Conservation (phyloP, 2,113 vertebrate genomes). For the Cariama cristata region DNA sequence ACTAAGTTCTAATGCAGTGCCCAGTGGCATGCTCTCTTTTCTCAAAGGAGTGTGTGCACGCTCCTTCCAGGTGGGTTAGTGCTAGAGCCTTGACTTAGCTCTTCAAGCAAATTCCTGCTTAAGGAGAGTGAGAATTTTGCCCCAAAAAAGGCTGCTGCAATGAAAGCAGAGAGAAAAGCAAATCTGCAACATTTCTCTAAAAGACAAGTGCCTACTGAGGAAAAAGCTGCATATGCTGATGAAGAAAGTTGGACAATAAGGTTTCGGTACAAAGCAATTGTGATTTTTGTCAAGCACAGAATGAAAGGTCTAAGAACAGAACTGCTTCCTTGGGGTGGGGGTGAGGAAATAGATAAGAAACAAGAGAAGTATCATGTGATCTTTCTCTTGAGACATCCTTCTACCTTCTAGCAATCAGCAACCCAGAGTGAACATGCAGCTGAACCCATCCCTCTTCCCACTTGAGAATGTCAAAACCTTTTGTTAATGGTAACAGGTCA, state of each 20-base stretch:
- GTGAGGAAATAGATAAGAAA: not conserved
- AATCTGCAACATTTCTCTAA: not conserved
- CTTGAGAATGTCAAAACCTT: not conserved
- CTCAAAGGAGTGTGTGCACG: not conserved
- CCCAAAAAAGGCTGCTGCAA: not conserved
- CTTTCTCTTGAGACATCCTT: not conserved
- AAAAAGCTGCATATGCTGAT: not conserved
- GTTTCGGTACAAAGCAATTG: not conserved
- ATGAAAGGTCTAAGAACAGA: not conserved
- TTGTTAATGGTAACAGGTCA: slow-evolving; percentile 32
- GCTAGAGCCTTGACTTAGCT: not conserved
- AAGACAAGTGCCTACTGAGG: not conserved
- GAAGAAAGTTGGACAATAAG: not conserved
- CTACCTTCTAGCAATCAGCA: not conserved
- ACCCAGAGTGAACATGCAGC: not conserved
- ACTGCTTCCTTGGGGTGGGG: not conserved
- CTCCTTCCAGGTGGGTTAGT: not conserved
- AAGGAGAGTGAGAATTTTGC: not conserved
- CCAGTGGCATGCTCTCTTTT: not conserved
- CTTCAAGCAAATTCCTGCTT: not conserved
- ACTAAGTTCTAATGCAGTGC: not conserved
- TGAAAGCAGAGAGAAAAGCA: not conserved
- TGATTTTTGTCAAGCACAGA: not conserved
- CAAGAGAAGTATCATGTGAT: not conserved
- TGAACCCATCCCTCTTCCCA: not conserved